Evolutionary conservation across 2,888 invertebrate species (phyloP), one percentile per base, ranked within the genome.

Genomic region (Hypselothyrea guttata): DNA sequence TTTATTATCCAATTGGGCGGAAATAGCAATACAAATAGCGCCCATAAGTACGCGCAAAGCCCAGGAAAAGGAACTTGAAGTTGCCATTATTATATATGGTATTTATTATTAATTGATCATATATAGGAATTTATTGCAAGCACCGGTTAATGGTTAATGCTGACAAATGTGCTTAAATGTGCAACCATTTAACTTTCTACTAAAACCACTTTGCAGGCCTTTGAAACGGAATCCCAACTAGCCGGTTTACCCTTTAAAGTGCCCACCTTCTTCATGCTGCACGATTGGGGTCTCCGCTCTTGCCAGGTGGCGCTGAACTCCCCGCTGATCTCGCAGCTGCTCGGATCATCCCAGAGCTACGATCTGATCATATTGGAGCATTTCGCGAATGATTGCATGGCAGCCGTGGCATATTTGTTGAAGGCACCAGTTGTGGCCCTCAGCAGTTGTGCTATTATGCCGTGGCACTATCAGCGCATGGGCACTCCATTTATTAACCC

Each of bases 371-470:
- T 95, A 0, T 89, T 92, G 13, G 94, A 95, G 87, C 92, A 92
- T 45, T 95, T 95, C 83, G 93, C 93, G 74, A 92, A 92, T 53
- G 93, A 95, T 76, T 94, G 95, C 83, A 92, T 92, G 78, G 86
- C 93, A 22, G 93, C 92, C 0, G 81, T 95, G 15, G 92, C 92
- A 0, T 91, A 93, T 76, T 92, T 92, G 71, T 91, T 94, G 15
- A 86, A 91, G 13, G 93, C 92, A 0, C 94, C 94, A 0, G 91
- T 92, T 0, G 90, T 94, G 0, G 91, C 91, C 0, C 74, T 93
- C 2, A 92, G 92, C 7, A 92, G 93, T 0, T 91, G 92, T 68
- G 89, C 91, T 28, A 71, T 93, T 9, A 92, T 93, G 91, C 92
- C 93, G 0, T 93, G 92, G 92, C 90, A 91, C 41, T 91, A 91